Evolutionary conservation across 2,888 invertebrate genomes (phyloP).

Genomic region (Conus canariensis): DNA sequence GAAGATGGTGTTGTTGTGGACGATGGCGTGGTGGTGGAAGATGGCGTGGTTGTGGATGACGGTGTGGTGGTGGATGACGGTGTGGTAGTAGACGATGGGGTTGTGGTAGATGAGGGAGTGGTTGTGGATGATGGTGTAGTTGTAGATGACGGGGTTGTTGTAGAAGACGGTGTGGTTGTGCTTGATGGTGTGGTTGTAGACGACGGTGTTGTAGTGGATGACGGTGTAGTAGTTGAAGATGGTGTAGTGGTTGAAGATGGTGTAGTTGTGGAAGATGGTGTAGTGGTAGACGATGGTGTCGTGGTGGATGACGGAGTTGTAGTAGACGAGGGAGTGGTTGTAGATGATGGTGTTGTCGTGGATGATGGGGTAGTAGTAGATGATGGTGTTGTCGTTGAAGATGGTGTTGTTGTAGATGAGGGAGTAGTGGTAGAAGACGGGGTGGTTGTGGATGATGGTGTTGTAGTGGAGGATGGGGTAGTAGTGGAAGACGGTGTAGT

Average conservation of each 20-base stretch:
- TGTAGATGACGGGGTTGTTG: background rate
- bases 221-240: constrained; percentile 10
- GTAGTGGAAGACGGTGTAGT: too few species aligned
- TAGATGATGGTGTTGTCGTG: background rate
- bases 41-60: background rate
- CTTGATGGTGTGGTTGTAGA: background rate
- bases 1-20: background rate
- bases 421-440: background rate
- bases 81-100: background rate
- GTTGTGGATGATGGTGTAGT: background rate
- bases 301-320: background rate
- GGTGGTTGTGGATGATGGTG: background rate
- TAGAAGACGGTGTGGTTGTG: background rate
- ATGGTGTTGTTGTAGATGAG: background rate
- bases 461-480: too few species aligned
- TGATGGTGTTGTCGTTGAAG: background rate
- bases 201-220: background rate
- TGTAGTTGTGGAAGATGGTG: background rate
- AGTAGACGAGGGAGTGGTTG: background rate
- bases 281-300: background rate
- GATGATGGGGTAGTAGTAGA: background rate
- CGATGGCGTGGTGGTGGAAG: background rate
- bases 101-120: background rate
- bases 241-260: background rate
- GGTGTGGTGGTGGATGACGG: constrained; percentile 5